Evolutionary conservation across 2,888 invertebrate species (phyloP), one percentile per base, ranked within the genome.

Genomic region (Allophyes oxyacanthae): DNA sequence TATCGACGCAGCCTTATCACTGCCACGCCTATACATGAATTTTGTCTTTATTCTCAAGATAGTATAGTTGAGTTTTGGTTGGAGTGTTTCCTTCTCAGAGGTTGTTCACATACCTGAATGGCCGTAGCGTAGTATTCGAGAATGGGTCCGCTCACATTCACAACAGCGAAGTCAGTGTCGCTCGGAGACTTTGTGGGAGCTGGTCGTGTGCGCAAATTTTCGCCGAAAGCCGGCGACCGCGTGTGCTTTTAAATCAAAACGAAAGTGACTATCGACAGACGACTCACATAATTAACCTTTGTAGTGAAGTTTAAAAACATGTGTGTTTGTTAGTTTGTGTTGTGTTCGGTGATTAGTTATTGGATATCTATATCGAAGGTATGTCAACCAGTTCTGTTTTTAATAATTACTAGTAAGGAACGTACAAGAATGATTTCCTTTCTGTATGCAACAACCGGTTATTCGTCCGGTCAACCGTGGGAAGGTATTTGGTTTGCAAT

Each of bases 1-100:
- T 93, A 93, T 93, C 92, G 93, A 93, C 92, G 91, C 89, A 88
- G 87, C 84, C 90, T 92, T 93, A 93, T 92, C 92, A 92, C 81
- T 85, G 70, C 53, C 45, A 49, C 43, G 45, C 62, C 75, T 65
- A 48, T 72, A 74, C 60, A 57, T 78, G 60, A 87, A 77, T 85
- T 77, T 68, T 79, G 59, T 49, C 83, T 78, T 78, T 91, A 86
- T 82, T 48, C 0, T 6, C n/a, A 33, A 33, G 6, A 0, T 0
- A 0, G 26, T 89, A 89, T 64, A 83, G 90, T 84, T 73, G 57
- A 80, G 70, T 82, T 87, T 90, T 53, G 74, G 62, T 74, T 86
- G 87, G 13, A 64, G 52, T 64, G 40, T 44, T 79, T 61, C 69
- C 72, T 79, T 74, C 77, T 82, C 75, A 72, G 88, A 88, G 89